Evolutionary conservation across 2,888 invertebrate species (phyloP), one percentile per base, ranked within the genome.

Genomic region (Netelia melanura): DNA sequence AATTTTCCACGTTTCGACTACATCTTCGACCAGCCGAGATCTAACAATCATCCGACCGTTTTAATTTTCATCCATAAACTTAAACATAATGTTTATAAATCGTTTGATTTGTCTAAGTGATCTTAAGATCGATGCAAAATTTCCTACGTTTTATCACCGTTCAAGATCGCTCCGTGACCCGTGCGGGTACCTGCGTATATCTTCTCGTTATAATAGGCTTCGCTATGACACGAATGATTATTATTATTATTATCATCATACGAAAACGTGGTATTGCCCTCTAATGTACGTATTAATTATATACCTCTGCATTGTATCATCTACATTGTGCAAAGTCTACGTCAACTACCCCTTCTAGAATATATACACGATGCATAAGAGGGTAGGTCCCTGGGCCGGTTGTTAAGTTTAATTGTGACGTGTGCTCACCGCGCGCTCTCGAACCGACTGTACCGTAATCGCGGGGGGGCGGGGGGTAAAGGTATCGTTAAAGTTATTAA

Each of bases 341-440:
- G 70, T 30, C 43, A 64, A 62, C 14, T 21, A 30, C 2, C 17
- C 23, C 70, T 54, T 54, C 43, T 62, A 43, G 64, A 64, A 79
- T 79, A 76, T 44, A 38, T 54, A 23, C 43, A 62, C 21, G 67
- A 62, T 38, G 44, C 48, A 56, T 56, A 67, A 14, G 10, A 79
- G 77, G 62, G 38, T 70, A 30, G 30, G 65, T 81, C 78, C 70
- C 76, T 78, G 86, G 79, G 68, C 85, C 75, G 85, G 87, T 88
- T 87, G 88, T 89, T 88, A 87, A 87, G 85, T 88, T 89, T 89
- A 88, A 89, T 88, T 89, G 87, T 88, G 82, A 88, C 84, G 86
- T 86, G 85, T 86, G 87, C 79, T 25, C 79, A 84, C 56, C 77
- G 74, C 79, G 56, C 81, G 75, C 65, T 75, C 82, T 78, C 79